Conservation (phyloP, 64 coral and sea anemone genomes). For the Dendronephthya gigantea region DNA sequence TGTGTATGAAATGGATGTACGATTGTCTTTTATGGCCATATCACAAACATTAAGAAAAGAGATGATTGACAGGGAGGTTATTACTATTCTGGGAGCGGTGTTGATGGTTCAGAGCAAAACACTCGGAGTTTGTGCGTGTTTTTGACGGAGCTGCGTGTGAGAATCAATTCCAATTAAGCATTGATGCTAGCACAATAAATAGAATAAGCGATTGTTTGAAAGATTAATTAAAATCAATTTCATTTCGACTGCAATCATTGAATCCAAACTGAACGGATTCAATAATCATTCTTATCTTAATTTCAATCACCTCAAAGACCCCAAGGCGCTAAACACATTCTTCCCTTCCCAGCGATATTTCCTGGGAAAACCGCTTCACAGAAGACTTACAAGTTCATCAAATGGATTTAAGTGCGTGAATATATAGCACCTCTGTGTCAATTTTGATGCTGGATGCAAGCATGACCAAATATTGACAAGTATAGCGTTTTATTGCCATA, state of each 20-base stretch:
- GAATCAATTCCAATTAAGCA: background rate
- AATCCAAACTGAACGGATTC: background rate
- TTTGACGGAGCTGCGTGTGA: background rate
- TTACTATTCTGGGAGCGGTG: too few relatives aligned
- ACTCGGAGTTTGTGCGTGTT: too few relatives aligned
- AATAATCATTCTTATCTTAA: background rate
- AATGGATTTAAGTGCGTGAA: background rate
- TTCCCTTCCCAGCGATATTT: background rate
- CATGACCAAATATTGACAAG: background rate
- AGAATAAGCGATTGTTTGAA: background rate
- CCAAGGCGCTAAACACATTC: too few relatives aligned
- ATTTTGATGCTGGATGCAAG: background rate
- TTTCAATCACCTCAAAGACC: background rate
- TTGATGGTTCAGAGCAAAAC: too few relatives aligned
- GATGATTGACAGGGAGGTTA: too few relatives aligned
- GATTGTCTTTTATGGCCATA: too few relatives aligned
- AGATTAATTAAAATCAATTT: background rate
- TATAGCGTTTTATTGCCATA: background rate
- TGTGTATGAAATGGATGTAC: too few relatives aligned
- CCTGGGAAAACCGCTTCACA: background rate
- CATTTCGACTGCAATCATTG: background rate
- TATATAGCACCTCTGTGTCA: background rate
- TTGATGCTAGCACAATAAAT: background rate
- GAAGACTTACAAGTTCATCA: background rate
- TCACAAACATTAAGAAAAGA: too few relatives aligned